phyloP scores from a whole-genome alignment of 1,140 invertebrate genomes.

The Doryteuthis pealeii region DNA sequence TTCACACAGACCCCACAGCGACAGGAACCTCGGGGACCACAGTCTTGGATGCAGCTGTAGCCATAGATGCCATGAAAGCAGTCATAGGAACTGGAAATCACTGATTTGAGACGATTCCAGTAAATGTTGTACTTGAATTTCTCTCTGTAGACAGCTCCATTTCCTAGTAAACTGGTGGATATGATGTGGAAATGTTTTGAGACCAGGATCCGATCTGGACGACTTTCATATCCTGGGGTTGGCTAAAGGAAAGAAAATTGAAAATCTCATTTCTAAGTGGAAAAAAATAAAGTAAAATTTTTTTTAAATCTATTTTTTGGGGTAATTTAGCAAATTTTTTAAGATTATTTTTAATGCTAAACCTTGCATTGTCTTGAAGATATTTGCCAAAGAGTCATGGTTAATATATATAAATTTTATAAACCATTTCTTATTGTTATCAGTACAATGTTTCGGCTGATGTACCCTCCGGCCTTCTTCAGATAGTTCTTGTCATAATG shows the following conservation, averaged over 20 bases:
- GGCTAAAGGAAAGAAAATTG: constrained; percentile 35
- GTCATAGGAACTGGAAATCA: constrained; percentile 31
- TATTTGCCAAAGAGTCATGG: no score
- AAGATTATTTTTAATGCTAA: no score
- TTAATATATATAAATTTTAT: no score
- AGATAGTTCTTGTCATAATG: no score
- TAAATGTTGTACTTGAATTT: constrained; percentile 29
- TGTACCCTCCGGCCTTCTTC: no score
- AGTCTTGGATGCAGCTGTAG: constrained; percentile 46
- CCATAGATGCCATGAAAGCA: constrained; percentile 32
- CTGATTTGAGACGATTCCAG: constrained; percentile 27
- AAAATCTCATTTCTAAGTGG: not conserved
- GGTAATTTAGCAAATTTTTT: no score
- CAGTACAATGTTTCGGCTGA: no score
- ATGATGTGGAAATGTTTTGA: constrained; percentile 22
- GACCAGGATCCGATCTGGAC: constrained; percentile 46
- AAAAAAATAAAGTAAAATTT: not conserved
- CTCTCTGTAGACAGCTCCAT: constrained; percentile 36
- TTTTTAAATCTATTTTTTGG: no score
- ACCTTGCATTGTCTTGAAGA: no score
- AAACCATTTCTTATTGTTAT: no score
- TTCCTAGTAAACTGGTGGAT: constrained; percentile 25
- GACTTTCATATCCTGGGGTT: constrained; percentile 42
- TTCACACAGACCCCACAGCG: constrained; percentile 46
- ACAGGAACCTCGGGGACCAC: constrained; percentile 48